Evolutionary conservation across 2,797 vertebrate genomes (phyloP).

Genomic region (Rhinella marina): DNA sequence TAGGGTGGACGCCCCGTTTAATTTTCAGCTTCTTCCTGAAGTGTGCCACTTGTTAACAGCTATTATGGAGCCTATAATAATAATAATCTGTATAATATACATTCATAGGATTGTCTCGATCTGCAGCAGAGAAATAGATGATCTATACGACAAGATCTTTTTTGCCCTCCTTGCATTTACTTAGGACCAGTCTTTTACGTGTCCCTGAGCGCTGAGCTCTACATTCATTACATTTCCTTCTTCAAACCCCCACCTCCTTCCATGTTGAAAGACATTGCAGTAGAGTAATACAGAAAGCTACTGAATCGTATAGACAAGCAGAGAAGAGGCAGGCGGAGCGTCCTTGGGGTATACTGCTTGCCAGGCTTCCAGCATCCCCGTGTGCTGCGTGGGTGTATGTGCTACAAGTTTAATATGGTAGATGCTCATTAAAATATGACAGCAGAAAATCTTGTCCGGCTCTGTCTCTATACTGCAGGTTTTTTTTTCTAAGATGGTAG

Average conservation of each 20-base stretch:
- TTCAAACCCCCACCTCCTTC: slow-evolving; percentile 8
- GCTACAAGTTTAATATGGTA: slow-evolving; percentile 50
- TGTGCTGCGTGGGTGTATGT: slow-evolving; percentile 50
- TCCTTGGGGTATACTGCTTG: slow-evolving; percentile 45
- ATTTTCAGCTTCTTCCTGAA: too few species aligned
- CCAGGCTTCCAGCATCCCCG: slow-evolving; percentile 51
- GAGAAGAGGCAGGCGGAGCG: slow-evolving; percentile 27
- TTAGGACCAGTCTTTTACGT: neutral
- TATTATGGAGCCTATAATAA: too few species aligned
- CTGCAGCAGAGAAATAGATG: neutral
- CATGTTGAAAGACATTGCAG: slow-evolving; percentile 42
- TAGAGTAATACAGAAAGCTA: slow-evolving; percentile 17
- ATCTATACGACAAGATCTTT: neutral
- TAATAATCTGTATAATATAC: too few species aligned
- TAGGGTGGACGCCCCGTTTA: too few species aligned
- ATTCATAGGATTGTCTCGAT: too few species aligned
- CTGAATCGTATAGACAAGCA: slow-evolving; percentile 22
- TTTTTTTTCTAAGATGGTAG: neutral
- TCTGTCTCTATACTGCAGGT: slow-evolving; percentile 8
- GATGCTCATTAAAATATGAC: slow-evolving; percentile 59
- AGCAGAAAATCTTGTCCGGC: slow-evolving; percentile 44
- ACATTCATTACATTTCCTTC: neutral
- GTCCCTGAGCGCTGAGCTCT: neutral
- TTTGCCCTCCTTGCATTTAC: neutral
- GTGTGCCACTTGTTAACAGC: too few species aligned